A percentile compares a stretch with the other conserved stretches of the same genome.
phyloP scores from a whole-genome alignment of 2,797 vertebrate species.

The Manis crassicaudata region DNA sequence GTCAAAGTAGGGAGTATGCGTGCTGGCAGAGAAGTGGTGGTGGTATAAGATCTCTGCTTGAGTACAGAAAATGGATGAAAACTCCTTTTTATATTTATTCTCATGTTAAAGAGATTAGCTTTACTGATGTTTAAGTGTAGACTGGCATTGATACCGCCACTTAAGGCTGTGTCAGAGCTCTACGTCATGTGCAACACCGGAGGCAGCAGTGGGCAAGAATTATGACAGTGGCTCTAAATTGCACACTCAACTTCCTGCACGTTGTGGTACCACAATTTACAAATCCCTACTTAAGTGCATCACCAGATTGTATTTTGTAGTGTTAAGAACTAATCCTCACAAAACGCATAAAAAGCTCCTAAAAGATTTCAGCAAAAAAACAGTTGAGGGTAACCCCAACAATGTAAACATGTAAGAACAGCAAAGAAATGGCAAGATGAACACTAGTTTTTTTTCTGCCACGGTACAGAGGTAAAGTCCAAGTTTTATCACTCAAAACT shows the following conservation, averaged over 20 bases:
- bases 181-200: too few species aligned
- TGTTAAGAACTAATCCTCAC: background rate
- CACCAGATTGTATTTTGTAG: background rate
- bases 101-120: background rate
- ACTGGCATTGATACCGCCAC: background rate
- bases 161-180: background rate
- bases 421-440: background rate
- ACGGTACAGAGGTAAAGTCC: background rate
- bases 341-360: background rate
- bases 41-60: background rate
- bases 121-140: background rate
- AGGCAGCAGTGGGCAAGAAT: background rate
- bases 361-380: background rate
- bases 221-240: background rate
- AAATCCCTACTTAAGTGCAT: background rate
- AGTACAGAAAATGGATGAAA: background rate
- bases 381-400: background rate
- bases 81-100: background rate
- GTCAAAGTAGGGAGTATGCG: background rate
- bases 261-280: background rate
- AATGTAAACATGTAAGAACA: background rate
- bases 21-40: background rate
- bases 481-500: constrained; percentile 3
- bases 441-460: background rate
- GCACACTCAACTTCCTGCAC: background rate